Evolutionary conservation across 1,140 invertebrate species (phyloP), one percentile per base, ranked within the genome.

Genomic region (Leucophenga varia): DNA sequence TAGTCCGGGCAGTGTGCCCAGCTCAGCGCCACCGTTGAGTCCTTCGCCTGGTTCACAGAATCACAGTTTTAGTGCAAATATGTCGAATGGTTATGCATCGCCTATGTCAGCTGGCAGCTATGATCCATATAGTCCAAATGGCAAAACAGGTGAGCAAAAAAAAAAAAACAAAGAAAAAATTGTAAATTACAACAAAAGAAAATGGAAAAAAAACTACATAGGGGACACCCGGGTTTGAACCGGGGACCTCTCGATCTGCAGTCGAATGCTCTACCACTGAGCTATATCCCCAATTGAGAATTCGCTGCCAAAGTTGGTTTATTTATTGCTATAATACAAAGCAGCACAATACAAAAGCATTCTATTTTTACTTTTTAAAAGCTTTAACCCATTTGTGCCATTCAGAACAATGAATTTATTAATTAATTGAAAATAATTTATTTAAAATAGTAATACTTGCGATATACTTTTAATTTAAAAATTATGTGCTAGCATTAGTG

Each of bases 201-300:
- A 16, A 21, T 40, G 47, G 31, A 43, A 34, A 34, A 34, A 34
- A 34, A 14, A 25, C 30, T 25, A 22, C 7, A 13, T n/a, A 4
- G 41, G 43, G 43, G 43, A 43, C 53, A 55, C 38, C 52, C 51
- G 34, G 25, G n/a, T 43, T 17, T 51, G 89, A 91, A 91, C 88
- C 87, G 82, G 87, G 86, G 88, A 90, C 88, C 88, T 89, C 85
- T 89, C 88, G 88, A 90, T 90, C 86, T 88, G 86, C 86, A 89
- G 86, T 88, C 87, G 86, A 89, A 89, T 88, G 87, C 87, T 89
- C 87, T 89, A 88, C 87, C 86, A 87, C 87, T 89, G 87, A 89
- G 88, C 87, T 88, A 89, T 88, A 87, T 82, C 85, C 86, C 84
- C 85, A n/a, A n/a, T n/a, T n/a, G n/a, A n/a, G n/a, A n/a, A n/a